Conservation (phyloP, 2,797 vertebrate genomes). For the Nyctalus aviator region DNA sequence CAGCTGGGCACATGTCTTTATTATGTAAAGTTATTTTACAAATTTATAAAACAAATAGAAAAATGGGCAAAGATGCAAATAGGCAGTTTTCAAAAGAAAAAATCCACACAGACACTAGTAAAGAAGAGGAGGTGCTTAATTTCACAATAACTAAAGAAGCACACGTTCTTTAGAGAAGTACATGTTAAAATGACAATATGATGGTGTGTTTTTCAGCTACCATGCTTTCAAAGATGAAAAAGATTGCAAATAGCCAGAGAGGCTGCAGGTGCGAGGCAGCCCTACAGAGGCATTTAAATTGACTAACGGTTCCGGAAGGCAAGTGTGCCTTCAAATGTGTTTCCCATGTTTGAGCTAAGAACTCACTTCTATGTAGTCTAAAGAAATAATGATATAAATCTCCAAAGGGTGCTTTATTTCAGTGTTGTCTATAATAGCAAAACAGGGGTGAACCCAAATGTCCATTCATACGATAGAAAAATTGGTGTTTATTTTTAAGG, state of each 20-base stretch:
- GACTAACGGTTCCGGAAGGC: slow-evolving; percentile 40
- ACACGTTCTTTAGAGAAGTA: not conserved
- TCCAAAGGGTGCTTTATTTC: not conserved
- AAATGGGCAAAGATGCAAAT: not conserved
- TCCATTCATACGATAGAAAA: slow-evolving; percentile 2
- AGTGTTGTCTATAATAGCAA: slow-evolving; percentile 26
- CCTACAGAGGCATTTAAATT: not conserved
- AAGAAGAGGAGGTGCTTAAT: slow-evolving; percentile 30
- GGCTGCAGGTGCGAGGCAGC: not conserved
- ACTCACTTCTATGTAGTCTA: slow-evolving; percentile 6
- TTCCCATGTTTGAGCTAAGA: not conserved
- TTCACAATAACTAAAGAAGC: slow-evolving; percentile 26
- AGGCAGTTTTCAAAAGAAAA: slow-evolving; percentile 23
- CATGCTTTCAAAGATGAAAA: slow-evolving; percentile 27
- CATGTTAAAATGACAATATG: slow-evolving; percentile 33
- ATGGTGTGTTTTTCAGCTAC: not conserved
- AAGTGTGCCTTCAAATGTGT: slow-evolving; percentile 5
- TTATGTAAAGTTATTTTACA: slow-evolving; percentile 17
- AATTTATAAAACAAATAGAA: slow-evolving; percentile 46
- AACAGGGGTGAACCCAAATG: not conserved
- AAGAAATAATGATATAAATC: slow-evolving; percentile 4
- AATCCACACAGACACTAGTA: not conserved
- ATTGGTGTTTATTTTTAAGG: slow-evolving; percentile 19
- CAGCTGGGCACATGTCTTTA: not conserved
- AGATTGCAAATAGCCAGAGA: not conserved